Conservation (phyloP, 2,888 invertebrate genomes). For the Syrphus vitripennis region DNA sequence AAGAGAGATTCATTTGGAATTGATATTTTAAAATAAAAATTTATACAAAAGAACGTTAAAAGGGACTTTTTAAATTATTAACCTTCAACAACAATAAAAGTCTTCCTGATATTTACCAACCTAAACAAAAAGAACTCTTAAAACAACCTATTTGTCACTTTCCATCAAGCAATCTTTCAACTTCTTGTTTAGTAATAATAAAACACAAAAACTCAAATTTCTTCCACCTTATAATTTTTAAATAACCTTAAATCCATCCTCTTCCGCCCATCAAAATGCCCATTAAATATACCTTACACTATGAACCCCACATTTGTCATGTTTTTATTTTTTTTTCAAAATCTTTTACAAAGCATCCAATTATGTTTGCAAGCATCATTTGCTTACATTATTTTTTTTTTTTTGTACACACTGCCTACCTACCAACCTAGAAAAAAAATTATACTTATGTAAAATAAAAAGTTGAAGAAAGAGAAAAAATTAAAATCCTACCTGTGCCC, state of each 20-base stretch:
- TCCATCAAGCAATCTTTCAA: neutral
- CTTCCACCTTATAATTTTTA: slow-evolving; percentile 4
- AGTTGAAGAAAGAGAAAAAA: neutral
- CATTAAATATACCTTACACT: neutral
- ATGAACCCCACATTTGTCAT: slow-evolving; percentile 11
- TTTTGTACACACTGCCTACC: neutral
- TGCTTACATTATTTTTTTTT: slow-evolving; percentile 15
- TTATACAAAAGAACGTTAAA: too few relatives aligned
- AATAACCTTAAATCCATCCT: neutral
- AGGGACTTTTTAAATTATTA: too few relatives aligned
- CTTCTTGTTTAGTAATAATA: neutral
- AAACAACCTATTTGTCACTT: neutral
- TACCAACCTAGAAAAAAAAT: neutral
- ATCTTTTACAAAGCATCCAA: slow-evolving; percentile 49
- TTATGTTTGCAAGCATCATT: slow-evolving; percentile 29
- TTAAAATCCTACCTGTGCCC: slow-evolving; percentile 1
- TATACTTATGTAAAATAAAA: slow-evolving; percentile 9
- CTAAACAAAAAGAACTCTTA: neutral
- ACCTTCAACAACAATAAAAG: neutral
- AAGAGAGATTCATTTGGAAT: too few relatives aligned
- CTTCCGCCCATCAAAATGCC: neutral
- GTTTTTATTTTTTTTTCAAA: slow-evolving; percentile 19
- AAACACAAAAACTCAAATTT: slow-evolving; percentile 10
- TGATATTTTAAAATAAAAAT: too few relatives aligned
- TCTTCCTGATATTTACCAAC: neutral